Evolutionary conservation across 2,888 invertebrate species (phyloP), one percentile per base, ranked within the genome.

Genomic region (Dexiosoma caninum): DNA sequence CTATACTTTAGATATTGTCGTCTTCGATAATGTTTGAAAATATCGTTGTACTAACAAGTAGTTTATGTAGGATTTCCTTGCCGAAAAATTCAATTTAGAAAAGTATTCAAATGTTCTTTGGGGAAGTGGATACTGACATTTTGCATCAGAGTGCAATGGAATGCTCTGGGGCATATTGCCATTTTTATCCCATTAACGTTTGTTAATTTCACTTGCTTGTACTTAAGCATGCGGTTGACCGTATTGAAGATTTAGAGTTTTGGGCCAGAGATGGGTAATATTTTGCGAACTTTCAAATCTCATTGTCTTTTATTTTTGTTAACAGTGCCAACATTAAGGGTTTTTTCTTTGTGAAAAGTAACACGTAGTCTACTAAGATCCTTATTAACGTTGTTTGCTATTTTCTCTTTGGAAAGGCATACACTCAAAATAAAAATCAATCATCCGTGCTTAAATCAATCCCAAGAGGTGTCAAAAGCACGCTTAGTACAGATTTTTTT

Each of bases 151-250:
- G 70, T 76, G 71, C 44, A 53, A 44, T 37, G 32, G 53, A 59
- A 46, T 71, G 35, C 69, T 59, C 10, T 64, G 16, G 51, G 70
- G 40, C 53, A 71, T 37, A 67, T 67, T 57, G 35, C 62, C 23
- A 55, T 60, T 67, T 76, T 62, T 76, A 76, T 81, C 76, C 67
- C 76, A 77, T 77, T 76, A 67, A 72, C 67, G 76, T 81, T 81
- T 67, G 67, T 71, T 76, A 76, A 66, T 67, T 66, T 67, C 62
- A 59, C 16, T 70, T 70, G 70, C 64, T 64, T 51, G n/a, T 79
- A 59, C 59, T 75, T 76, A 53, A 44, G 42, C 70, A 49, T 49
- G 46, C 40, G 77, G 62, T 70, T 70, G 62, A 77, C 70, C 62
- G 57, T 37, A 55, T 59, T 42, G 51, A 51, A 60, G 67, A 30